These are phyloP conservation scores for Ganaspis sp. DNA, from an alignment of 1,140 invertebrate genomes.

Conservation along the genomic window DNA sequence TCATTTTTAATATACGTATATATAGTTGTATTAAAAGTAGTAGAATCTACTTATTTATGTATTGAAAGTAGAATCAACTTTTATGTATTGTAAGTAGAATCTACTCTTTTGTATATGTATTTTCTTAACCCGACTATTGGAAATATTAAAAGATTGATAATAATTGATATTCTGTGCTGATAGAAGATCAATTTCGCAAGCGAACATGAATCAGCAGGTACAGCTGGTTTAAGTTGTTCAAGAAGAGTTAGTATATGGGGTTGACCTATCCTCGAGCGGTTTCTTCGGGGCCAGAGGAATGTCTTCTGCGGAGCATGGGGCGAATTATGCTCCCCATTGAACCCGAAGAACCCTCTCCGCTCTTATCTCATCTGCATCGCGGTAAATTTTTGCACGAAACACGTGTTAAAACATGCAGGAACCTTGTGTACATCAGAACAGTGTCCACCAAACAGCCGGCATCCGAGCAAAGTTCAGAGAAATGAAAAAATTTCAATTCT, in stretches of 20 bases:
- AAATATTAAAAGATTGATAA: background rate
- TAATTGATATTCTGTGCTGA: background rate
- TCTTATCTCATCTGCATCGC: constrained; percentile 55
- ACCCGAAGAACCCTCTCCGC: background rate
- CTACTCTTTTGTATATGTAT: no score
- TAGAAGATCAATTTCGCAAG: background rate
- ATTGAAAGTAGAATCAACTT: no score
- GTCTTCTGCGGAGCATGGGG: constrained; percentile 1
- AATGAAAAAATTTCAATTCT: background rate
- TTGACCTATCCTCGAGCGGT: constrained; percentile 11
- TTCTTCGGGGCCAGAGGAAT: constrained; percentile 4
- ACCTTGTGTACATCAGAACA: constrained; percentile 40
- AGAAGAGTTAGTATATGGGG: constrained; percentile 6
- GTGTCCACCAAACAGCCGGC: constrained; percentile 17
- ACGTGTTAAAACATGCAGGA: constrained; percentile 59
- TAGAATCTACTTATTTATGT: no score
- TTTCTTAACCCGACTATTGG: no score
- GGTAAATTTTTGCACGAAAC: constrained; percentile 61
- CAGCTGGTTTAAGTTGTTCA: constrained; percentile 21
- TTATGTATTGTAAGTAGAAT: no score
- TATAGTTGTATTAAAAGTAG: no score
- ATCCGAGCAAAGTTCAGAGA: constrained; percentile 1
- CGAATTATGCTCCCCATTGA: constrained; percentile 33
- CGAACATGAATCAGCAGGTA: background rate
- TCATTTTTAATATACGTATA: no score